Evolutionary conservation across 2,797 vertebrate species (phyloP), one percentile per base, ranked within the genome.

Genomic region (Cynopterus sphinx): DNA sequence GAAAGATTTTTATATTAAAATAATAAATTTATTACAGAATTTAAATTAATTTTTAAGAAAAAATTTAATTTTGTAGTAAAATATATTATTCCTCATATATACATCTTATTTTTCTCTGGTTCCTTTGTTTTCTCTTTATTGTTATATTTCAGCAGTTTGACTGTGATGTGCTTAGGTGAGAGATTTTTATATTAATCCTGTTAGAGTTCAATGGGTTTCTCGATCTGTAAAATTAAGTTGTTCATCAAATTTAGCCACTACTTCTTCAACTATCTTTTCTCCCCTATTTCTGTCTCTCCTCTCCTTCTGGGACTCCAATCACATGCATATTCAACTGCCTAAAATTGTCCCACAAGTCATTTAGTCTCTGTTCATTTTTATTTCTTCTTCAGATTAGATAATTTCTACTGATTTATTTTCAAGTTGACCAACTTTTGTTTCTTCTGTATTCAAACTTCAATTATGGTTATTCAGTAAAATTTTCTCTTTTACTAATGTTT

Each of bases 401-500:
- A 82, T 68, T 91, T 67, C 59, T 82, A 82, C 75, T 68, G 26
- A 55, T 43, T 49, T 65, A 17, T 49, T 49, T 53, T 74, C 19
- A 87, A 79, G 33, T 61, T 92, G 59, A 87, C 33, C 6, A 41
- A 51, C 19, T 82, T 73, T 77, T 49, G 49, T 49, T 49, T 26
- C 67, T 28, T 26, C 17, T 81, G 65, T 73, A 33, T 74, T 81
- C 73, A 36, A 79, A 55, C 43, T 71, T 70, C 55, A 26, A 15
- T 43, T 67, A 86, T 3, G 21, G 33, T 82, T 61, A 93, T 53
- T 70, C 33, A 59, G 19, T 43, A 6, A 83, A 43, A 24, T 78
- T 89, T 92, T 78, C 71, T 78, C 43, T 71, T 71, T 95, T 55
- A 71, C 28, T 87, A 67, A 65, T 33, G 78, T 49, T 89, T 95